phyloP scores from a whole-genome alignment of 2,888 invertebrate genomes.

The Phyllotreta cruciferae region DNA sequence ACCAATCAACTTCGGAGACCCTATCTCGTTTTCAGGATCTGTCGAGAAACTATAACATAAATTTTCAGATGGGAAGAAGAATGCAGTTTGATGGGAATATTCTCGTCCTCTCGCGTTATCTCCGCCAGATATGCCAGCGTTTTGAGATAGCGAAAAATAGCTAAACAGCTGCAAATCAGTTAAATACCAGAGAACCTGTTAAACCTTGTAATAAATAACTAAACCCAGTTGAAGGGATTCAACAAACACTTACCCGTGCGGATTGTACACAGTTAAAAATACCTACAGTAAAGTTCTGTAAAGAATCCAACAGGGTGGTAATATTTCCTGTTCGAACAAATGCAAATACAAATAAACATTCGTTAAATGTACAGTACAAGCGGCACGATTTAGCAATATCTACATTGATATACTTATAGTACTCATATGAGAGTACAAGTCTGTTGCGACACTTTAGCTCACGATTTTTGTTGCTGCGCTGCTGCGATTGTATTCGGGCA shows the following conservation, averaged over 20 bases:
- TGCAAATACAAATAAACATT: constrained; percentile 5
- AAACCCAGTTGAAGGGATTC: too few relatives aligned
- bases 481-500: background rate
- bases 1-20: constrained; percentile 29
- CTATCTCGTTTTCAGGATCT: constrained; percentile 35
- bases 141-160: constrained; percentile 10
- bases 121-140: constrained; percentile 16
- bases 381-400: constrained; percentile 10
- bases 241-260: too few relatives aligned
- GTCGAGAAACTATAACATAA: constrained; percentile 25
- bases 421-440: constrained; percentile 10
- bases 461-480: constrained; percentile 10
- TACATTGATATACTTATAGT: constrained; percentile 12
- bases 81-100: constrained; percentile 24
- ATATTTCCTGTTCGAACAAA: too few relatives aligned
- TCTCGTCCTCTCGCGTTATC: constrained; percentile 21
- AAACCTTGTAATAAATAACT: too few relatives aligned
- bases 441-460: constrained; percentile 14
- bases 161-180: background rate
- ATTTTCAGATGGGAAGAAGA: constrained; percentile 25
- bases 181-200: too few relatives aligned
- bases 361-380: background rate
- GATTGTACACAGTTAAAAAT: too few relatives aligned
- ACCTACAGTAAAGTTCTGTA: too few relatives aligned
- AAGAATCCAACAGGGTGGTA: too few relatives aligned